Base-by-base conservation (phyloP, 2,113 vertebrate genomes). In the Hippopotamus amphibius region DNA sequence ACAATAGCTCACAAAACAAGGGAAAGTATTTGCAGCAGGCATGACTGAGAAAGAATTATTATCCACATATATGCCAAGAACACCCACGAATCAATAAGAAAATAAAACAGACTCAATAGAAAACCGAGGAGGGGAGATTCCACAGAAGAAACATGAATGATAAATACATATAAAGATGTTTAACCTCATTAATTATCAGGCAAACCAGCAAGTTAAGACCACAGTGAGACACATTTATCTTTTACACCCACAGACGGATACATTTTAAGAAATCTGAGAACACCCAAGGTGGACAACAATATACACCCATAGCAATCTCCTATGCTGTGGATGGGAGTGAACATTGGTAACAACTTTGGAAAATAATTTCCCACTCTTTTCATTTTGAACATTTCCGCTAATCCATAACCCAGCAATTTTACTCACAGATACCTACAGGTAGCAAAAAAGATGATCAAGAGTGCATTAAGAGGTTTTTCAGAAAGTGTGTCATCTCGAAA, bases 171-270 rank as follows among this genome's bases (percentile, higher is more conserved):
- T 14, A 79, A 63, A 88, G 57, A 87, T 90, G 57, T 21, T 79
- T 59, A 86, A 69, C 41, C 28, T 59, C 48, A 86, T 71, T 72
- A 69, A 72, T 59, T 68, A 59, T 93, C 63, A 72, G 24, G 15
- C 33, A 96, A 90, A 76, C 88, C 37, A 37, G 14, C 17, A 97
- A 93, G 82, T 69, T 76, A 96, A 93, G 65, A 84, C 15, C 71
- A 63, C 15, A 90, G 80, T 50, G 53, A 88, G 22, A 88, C 46
- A 93, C 13, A 50, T 76, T 84, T 76, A 88, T 13, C 86, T 84
- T 66, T 61, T 96, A 43, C 41, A 87, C 17, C 10, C 71, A 87
- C 15, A 79, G 33, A 66, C 46, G 82, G 43, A 92, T 24, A 82
- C 5, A 77, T 88, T 95, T 61, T 59, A 72, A 82, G 41, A 90